A percentile compares a stretch with the other conserved stretches of the same genome.
Evolutionary conservation across 2,888 invertebrate species (phyloP).

Genomic region (Drosophila meridionalis): DNA sequence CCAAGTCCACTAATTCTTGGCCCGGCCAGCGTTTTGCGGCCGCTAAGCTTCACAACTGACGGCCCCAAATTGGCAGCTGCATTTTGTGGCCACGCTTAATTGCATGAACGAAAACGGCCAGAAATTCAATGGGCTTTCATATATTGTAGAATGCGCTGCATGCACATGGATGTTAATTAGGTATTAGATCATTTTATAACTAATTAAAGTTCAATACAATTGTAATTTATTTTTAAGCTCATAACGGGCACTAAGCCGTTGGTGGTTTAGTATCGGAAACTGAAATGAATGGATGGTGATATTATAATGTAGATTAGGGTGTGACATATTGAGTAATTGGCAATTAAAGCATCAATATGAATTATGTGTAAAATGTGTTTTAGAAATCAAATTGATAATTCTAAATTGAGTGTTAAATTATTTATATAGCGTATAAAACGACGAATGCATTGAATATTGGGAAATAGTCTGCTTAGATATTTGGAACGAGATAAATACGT

Average conservation of each 20-base stretch:
- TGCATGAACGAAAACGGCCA: slow-evolving; percentile 23
- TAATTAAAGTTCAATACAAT: not conserved
- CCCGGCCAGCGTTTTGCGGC: slow-evolving; percentile 41
- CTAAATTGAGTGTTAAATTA: no score
- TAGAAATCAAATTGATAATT: not conserved
- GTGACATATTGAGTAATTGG: not conserved
- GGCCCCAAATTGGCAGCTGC: slow-evolving; percentile 54
- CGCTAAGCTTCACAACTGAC: slow-evolving; percentile 40
- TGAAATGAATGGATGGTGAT: not conserved
- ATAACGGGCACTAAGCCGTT: not conserved
- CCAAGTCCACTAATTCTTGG: slow-evolving; percentile 59
- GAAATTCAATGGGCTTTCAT: not conserved
- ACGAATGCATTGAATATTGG: no score
- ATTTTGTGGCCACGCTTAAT: slow-evolving; percentile 60
- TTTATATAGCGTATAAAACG: no score
- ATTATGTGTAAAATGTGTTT: not conserved
- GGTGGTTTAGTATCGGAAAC: not conserved
- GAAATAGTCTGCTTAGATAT: no score
- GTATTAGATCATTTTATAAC: not conserved
- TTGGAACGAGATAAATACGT: no score
- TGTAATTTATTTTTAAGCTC: not conserved
- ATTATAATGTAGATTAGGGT: not conserved
- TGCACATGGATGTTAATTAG: not conserved
- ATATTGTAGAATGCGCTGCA: no score
- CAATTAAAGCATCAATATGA: not conserved